Conservation (phyloP, 2,797 vertebrate species). For the Sus cebifrons region DNA sequence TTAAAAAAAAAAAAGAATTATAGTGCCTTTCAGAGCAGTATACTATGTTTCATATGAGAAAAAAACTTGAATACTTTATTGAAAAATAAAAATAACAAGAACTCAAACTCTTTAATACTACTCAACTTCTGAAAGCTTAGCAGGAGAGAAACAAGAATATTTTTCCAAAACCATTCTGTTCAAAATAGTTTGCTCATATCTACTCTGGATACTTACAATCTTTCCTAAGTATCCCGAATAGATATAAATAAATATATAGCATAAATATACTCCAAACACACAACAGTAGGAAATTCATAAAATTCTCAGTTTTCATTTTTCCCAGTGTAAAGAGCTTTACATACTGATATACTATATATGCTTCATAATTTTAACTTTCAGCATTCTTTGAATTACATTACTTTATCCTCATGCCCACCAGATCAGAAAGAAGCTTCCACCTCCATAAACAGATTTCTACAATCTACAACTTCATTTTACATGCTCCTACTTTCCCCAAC, state of each 20-base stretch:
- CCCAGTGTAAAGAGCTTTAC: neutral
- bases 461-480: slow-evolving; percentile 5
- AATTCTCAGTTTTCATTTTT: slow-evolving; percentile 55
- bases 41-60: slow-evolving; percentile 10
- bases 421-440: neutral
- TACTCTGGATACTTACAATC: neutral
- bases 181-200: slow-evolving; percentile 32
- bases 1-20: slow-evolving; percentile 51
- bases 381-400: slow-evolving; percentile 53
- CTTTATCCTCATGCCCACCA: slow-evolving; percentile 1
- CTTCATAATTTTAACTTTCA: slow-evolving; percentile 48
- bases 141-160: neutral
- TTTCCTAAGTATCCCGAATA: neutral
- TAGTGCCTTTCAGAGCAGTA: slow-evolving; percentile 40
- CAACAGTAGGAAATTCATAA: neutral
- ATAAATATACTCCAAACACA: slow-evolving; percentile 29
- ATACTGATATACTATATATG: slow-evolving; percentile 14
- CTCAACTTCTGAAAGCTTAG: neutral
- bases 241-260: neutral
- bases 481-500: neutral
- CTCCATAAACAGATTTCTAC: neutral
- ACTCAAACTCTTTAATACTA: neutral
- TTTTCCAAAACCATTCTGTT: neutral
- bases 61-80: slow-evolving; percentile 15
- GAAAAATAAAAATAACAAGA: slow-evolving; percentile 64